These are phyloP conservation scores for Panopea generosa DNA, from an alignment of 2,888 invertebrate genomes.

Conservation along the genomic window DNA sequence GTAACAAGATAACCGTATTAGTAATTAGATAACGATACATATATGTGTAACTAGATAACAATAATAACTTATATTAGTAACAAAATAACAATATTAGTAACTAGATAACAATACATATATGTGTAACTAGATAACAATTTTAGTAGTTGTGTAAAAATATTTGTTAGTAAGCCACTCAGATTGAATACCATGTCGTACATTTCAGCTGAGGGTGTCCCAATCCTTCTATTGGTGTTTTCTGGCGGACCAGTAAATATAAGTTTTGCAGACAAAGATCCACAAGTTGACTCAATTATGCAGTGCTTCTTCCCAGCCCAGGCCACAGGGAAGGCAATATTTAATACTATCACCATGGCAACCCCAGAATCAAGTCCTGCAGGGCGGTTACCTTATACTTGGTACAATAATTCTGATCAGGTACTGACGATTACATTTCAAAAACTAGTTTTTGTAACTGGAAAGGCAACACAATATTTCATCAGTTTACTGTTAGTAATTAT, in stretches of 20 bases:
- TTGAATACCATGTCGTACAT: background rate
- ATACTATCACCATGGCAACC: slow-evolving; percentile 64
- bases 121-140: too few species aligned
- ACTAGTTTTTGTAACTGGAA: too few species aligned
- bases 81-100: too few species aligned
- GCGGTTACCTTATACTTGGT: slow-evolving; percentile 81
- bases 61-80: too few species aligned
- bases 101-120: slow-evolving; percentile 4
- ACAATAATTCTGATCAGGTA: slow-evolving; percentile 65
- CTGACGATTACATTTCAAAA: background rate
- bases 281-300: slow-evolving; percentile 74
- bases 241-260: slow-evolving; percentile 80
- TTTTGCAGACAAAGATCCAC: slow-evolving; percentile 68
- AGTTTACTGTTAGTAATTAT: background rate
- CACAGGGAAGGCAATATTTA: slow-evolving; percentile 77
- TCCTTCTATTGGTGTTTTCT: slow-evolving; percentile 76
- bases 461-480: background rate
- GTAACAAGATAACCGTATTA: too few species aligned
- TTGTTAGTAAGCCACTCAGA: too few species aligned
- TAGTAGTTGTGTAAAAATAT: too few species aligned
- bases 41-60: too few species aligned
- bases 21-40: too few species aligned
- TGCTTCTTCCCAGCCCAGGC: slow-evolving; percentile 81
- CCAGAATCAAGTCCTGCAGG: slow-evolving; percentile 72
- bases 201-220: slow-evolving; percentile 41